Base-by-base conservation (phyloP, 2,113 vertebrate genomes). In the Stomatorhinus ivindoensis region DNA sequence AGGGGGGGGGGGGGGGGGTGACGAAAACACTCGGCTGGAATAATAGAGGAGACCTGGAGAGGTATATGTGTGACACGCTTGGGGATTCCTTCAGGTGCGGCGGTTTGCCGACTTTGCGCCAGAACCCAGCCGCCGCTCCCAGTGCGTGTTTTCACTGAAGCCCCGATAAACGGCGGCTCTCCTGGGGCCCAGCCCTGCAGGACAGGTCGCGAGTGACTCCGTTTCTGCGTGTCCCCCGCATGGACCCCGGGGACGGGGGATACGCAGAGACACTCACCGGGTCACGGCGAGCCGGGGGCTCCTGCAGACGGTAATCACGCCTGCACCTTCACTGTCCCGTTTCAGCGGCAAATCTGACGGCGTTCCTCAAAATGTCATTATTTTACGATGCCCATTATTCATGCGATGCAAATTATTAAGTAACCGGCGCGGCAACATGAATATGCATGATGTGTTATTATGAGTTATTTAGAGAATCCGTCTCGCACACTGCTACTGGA, bases 391-490 rank as follows among this genome's bases (percentile, higher is more conserved):
- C 85, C 9, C 48, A 86, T 86, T 51, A 86, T 86, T 86, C 50
- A 86, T 51, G 31, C 27, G 50, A 53, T 86, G 85, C n/a, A 51
- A 86, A 86, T 86, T 86, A 86, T 51, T 86, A 24, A 86, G 47
- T 86, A 86, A 86, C 85, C 61, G 24, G 47, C 47, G 4, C n/a
- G n/a, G 31, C 50, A 21, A 51, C 85, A 86, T 86, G 85, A 86
- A 86, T 86, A 86, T 86, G 31, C 27, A 86, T 47, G 24, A 17
- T 27, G 39, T 83, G 47, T 51, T 86, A 86, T 86, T 51, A 51
- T 86, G 85, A 13, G 48, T 86, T 86, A 86, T 86, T 86, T 86
- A 53, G 85, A 51, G 85, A 86, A 50, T 86, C 47, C 5, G 85
- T 86, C 46, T 86, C 85, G 3, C 46, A 13, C n/a, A 11, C 46